These are phyloP conservation scores for Cyprinella venusta DNA, from an alignment of 2,797 vertebrate species.

Conservation along the genomic window DNA sequence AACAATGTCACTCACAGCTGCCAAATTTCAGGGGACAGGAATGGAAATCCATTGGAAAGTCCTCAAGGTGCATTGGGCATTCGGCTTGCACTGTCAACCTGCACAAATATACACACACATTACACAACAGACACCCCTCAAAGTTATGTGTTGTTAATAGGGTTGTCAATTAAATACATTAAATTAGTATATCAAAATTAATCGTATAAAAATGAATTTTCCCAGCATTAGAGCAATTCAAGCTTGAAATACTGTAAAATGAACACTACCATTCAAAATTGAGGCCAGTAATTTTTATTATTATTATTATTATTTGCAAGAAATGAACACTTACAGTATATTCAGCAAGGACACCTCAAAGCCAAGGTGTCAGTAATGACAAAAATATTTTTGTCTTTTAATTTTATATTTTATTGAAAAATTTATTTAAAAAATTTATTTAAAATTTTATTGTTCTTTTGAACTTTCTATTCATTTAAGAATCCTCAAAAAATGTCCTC, in stretches of 20 bases:
- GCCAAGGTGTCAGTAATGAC: not conserved
- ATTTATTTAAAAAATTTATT: too few species aligned
- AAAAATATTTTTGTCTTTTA: too few species aligned
- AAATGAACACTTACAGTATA: not conserved
- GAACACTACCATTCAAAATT: not conserved
- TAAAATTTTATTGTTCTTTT: too few species aligned
- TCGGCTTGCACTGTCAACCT: constrained; percentile 94
- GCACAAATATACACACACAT: constrained; percentile 31
- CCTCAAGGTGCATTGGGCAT: constrained; percentile 96
- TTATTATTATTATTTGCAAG: not conserved
- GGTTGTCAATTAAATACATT: not conserved
- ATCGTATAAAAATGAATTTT: not conserved
- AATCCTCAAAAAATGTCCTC: not conserved
- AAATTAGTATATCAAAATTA: too few species aligned
- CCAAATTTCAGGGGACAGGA: constrained; percentile 95
- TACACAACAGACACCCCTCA: not conserved
- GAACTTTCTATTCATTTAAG: not conserved
- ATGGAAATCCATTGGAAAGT: constrained; percentile 96
- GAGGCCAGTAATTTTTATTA: not conserved
- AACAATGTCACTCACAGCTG: constrained; percentile 86
- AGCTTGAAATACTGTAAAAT: not conserved
- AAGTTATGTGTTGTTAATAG: not conserved
- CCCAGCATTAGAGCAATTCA: not conserved
- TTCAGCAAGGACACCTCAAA: not conserved
- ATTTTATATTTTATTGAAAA: too few species aligned